A percentile compares a stretch with the other conserved stretches of the same genome.
Evolutionary conservation across 2,113 vertebrate genomes (phyloP).

Genomic region (Ancistrus triradiatus): DNA sequence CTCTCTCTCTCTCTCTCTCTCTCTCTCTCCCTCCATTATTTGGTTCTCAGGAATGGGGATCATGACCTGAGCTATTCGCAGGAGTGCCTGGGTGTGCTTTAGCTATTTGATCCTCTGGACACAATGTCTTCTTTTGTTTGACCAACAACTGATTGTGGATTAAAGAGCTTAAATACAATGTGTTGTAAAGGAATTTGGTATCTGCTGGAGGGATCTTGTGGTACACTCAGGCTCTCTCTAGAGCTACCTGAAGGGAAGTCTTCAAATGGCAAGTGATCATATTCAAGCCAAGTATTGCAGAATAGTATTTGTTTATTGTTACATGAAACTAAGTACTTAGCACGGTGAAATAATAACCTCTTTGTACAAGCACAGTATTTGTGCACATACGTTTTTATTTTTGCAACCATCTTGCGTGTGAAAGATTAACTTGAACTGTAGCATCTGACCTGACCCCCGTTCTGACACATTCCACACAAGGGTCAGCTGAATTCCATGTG

Average conservation of each 20-base stretch:
- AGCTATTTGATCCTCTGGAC: slow-evolving; percentile 52
- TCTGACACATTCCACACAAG: slow-evolving; percentile 32
- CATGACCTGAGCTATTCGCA: slow-evolving; percentile 21
- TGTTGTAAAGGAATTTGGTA: slow-evolving; percentile 19
- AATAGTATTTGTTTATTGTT: neutral
- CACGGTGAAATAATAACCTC: slow-evolving; percentile 3
- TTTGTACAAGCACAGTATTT: neutral
- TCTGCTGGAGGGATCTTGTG: slow-evolving; percentile 18
- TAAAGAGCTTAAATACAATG: slow-evolving; percentile 38
- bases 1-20: too few relatives aligned
- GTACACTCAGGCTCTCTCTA: neutral
- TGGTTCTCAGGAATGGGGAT: slow-evolving; percentile 43
- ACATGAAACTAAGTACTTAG: neutral
- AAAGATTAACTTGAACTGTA: slow-evolving; percentile 34
- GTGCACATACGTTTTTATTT: neutral
- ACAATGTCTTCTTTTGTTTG: slow-evolving; percentile 42
- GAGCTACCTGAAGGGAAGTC: neutral
- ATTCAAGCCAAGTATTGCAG: neutral
- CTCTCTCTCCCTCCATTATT: slow-evolving; percentile 33
- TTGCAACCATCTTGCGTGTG: slow-evolving; percentile 10
- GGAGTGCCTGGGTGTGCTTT: slow-evolving; percentile 48
- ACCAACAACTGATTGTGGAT: slow-evolving; percentile 34
- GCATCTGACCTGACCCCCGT: slow-evolving; percentile 29
- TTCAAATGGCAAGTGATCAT: neutral
- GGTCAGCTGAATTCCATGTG: slow-evolving; percentile 35